Evolutionary conservation across 2,797 vertebrate species (phyloP).

Genomic region (Pseudomugil gertrudae): DNA sequence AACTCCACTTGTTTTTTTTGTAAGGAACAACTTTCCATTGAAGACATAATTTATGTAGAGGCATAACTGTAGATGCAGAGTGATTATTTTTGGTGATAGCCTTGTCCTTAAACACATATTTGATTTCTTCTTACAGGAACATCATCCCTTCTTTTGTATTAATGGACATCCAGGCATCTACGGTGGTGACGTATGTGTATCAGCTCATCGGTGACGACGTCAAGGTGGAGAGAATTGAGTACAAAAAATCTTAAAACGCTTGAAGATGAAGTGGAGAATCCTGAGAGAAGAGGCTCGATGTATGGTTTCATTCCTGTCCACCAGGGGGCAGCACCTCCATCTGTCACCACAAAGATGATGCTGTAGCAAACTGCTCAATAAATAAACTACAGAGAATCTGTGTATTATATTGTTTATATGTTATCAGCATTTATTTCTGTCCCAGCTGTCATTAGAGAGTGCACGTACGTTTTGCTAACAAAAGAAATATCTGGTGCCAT

Average conservation of each 20-base stretch:
- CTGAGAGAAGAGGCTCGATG: conserved; percentile 38
- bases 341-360: conserved; percentile 55
- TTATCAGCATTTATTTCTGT: conserved; percentile 62
- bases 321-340: conserved; percentile 58
- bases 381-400: conserved; percentile 61
- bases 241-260: conserved; percentile 91
- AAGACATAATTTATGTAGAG: too few species aligned
- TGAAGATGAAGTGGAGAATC: not conserved
- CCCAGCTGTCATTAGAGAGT: conserved; percentile 64
- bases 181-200: conserved; percentile 98
- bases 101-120: not conserved
- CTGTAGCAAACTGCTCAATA: conserved; percentile 46
- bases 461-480: conserved; percentile 70
- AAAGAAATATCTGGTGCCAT: conserved; percentile 71
- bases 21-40: too few species aligned
- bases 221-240: conserved; percentile 99
- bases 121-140: conserved; percentile 83
- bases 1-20: too few species aligned
- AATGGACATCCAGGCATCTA: conserved; percentile 99
- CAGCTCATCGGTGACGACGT: conserved; percentile 98
- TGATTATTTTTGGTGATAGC: not conserved
- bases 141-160: conserved; percentile 98
- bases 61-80: too few species aligned
- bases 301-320: conserved; percentile 75
- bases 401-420: conserved; percentile 80